Percentiles rank a stretch among this genome's conserved stretches.
These are phyloP conservation scores for Myotis brandtii DNA, from an alignment of 2,113 vertebrate species.

Conservation along the genomic window DNA sequence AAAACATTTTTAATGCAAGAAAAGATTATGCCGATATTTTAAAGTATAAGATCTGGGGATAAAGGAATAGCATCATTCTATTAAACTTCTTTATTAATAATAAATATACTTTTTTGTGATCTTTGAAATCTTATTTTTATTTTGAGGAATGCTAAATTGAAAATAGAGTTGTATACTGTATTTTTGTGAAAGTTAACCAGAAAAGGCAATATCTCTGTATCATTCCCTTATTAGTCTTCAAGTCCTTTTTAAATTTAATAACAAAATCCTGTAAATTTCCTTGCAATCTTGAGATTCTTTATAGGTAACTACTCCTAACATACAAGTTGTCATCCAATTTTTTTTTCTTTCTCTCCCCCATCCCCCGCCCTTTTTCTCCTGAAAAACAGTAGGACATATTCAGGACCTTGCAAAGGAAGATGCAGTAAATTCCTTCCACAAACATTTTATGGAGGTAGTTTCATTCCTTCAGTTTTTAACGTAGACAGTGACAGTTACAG, in stretches of 20 bases:
- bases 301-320: not conserved
- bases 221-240: conserved; percentile 14
- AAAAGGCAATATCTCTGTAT: conserved; percentile 14
- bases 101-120: not conserved
- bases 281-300: conserved; percentile 12
- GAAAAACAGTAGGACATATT: not conserved
- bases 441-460: conserved; percentile 21
- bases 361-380: not conserved
- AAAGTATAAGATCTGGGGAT: conserved; percentile 41
- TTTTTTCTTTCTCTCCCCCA: not conserved
- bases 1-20: conserved; percentile 40
- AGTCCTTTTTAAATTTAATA: conserved; percentile 24
- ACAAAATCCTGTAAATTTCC: not conserved
- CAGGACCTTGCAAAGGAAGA: not conserved
- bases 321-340: not conserved
- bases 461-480: not conserved
- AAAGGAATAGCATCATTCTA: conserved; percentile 25
- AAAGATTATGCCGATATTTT: conserved; percentile 32
- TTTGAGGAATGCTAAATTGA: conserved; percentile 40
- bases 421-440: not conserved
- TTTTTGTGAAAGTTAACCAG: conserved; percentile 9
- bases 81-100: conserved; percentile 19
- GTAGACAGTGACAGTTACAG: not conserved
- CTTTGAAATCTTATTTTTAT: conserved; percentile 47
- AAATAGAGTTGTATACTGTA: conserved; percentile 14